Conservation (phyloP, 2,113 vertebrate species). For the Saiga tatarica region DNA sequence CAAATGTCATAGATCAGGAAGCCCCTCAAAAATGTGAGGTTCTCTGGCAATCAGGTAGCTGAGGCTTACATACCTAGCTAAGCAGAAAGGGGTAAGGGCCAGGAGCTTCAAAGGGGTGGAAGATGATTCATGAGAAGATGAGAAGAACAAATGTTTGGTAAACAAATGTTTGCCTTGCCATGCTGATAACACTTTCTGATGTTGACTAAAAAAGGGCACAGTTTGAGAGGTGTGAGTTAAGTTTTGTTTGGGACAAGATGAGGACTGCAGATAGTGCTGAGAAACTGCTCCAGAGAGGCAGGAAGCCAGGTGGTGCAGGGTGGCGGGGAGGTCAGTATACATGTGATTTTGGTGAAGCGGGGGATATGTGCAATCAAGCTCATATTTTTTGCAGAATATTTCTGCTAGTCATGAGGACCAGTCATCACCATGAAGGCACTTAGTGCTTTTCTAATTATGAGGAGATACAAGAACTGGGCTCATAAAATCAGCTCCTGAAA, state of each 20-base stretch:
- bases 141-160: not conserved
- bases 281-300: not conserved
- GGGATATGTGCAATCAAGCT: not conserved
- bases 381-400: not conserved
- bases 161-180: not conserved
- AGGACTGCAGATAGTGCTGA: not conserved
- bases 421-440: not conserved
- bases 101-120: not conserved
- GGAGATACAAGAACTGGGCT: not conserved
- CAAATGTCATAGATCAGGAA: not conserved
- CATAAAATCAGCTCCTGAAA: not conserved
- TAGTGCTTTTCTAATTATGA: not conserved
- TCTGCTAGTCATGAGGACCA: not conserved
- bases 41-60: not conserved
- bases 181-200: not conserved
- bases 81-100: not conserved
- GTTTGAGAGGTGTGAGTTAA: not conserved
- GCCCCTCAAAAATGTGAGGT: not conserved
- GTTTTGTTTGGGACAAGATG: not conserved
- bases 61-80: not conserved
- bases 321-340: not conserved
- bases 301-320: not conserved
- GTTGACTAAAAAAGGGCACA: not conserved
- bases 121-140: not conserved
- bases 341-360: not conserved